Evolutionary conservation across 2,888 invertebrate species (phyloP), one percentile per base, ranked within the genome.

Genomic region (Troides helena): DNA sequence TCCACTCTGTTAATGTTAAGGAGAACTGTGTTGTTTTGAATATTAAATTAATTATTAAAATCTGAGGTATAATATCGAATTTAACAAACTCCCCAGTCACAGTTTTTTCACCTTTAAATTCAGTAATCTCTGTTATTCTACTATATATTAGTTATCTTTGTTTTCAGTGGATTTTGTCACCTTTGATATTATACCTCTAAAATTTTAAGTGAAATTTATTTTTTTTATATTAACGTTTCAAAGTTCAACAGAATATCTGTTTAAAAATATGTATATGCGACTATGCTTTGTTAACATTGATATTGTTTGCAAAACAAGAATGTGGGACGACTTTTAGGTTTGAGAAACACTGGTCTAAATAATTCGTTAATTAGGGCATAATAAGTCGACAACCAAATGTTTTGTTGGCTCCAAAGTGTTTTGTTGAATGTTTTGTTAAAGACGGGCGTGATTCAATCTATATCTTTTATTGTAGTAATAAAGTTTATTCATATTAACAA

Each of bases 401-500:
- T 86, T 83, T 85, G 87, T 89, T 82, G 87, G 85, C 89, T 89
- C 90, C 91, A 91, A 91, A 91, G 91, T 90, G 86, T 88, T 86
- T 90, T 90, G 90, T 91, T 92, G 85, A 90, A 88, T 89, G 89
- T 90, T 91, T 87, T 90, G 90, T 90, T 90, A 87, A 80, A 81
- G 80, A 82, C 76, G 83, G 87, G 82, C 85, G 84, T 82, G 84
- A 83, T 89, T 86, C 81, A 82, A 81, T 87, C 82, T 87, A 88
- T 90, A 89, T 86, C 88, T 89, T 91, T 89, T 89, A 90, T 89
- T 86, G 85, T 90, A 92, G 89, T 85, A 92, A 91, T 92, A 92
- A 92, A 92, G 88, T 91, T 89, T 91, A 92, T 92, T 90, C 86
- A 88, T 91, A 88, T 88, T 89, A 84, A 81, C 77, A 76, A 72